Evolutionary conservation across 2,113 vertebrate genomes (phyloP).

Genomic region (Cariama cristata): DNA sequence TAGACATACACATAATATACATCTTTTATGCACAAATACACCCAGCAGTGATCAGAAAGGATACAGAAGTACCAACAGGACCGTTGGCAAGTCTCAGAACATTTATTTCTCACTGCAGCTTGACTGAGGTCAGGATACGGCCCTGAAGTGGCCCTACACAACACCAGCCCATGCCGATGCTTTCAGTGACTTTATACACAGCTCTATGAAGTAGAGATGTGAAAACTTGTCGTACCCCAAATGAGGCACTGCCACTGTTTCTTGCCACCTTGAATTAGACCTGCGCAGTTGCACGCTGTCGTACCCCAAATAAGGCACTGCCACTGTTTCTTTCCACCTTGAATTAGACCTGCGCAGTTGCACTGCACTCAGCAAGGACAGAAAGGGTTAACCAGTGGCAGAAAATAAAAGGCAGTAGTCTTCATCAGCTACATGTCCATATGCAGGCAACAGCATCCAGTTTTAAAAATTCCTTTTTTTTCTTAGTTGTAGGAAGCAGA

Average conservation of each 20-base stretch:
- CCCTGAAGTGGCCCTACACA: neutral
- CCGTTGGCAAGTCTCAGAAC: neutral
- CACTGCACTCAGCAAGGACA: neutral
- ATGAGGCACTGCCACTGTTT: neutral
- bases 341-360: neutral
- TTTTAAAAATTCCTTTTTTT: neutral
- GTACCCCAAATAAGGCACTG: too few relatives aligned
- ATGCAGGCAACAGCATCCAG: neutral
- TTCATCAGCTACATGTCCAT: neutral
- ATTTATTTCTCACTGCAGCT: neutral
- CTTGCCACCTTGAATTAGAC: neutral
- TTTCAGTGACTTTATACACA: neutral
- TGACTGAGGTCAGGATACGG: neutral
- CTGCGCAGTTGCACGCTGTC: neutral
- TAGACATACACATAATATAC: neutral
- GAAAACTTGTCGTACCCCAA: neutral
- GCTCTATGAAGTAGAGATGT: neutral
- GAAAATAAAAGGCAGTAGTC: neutral
- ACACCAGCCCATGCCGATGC: fast-evolving
- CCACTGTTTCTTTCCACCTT: neutral
- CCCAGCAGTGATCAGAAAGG: neutral
- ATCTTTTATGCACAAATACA: neutral
- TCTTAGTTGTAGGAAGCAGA: neutral
- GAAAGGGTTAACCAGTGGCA: neutral
- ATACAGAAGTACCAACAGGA: neutral